Evolutionary conservation across 2,797 vertebrate genomes (phyloP), one percentile per base, ranked within the genome.

Genomic region (Sebastes melanostomus): DNA sequence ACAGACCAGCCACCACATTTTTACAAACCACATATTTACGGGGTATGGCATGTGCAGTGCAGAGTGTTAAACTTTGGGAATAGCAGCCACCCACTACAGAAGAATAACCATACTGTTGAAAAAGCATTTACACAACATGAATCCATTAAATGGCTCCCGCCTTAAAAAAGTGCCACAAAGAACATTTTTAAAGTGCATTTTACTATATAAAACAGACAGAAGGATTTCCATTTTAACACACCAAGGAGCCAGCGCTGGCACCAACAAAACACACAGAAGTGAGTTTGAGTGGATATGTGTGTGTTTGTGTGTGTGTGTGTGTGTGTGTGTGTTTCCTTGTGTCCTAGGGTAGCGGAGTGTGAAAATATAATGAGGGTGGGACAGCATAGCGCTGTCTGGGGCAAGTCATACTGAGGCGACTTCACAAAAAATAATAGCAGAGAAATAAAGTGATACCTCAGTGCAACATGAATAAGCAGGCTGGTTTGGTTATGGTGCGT

Each of bases 351-450:
- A 92, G 90, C 56, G 5, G 84, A 93, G 93, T 94, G 94, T 95
- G 94, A 95, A 95, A 94, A 95, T 94, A 95, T 95, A 95, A 95
- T 95, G 93, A 95, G 90, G 82, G 90, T 93, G 90, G 91, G 94
- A 94, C 88, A 71, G 83, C 70, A 61, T 81, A 60, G 82, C 75
- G 65, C 87, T 89, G 93, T 93, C 91, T 94, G 88, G 91, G 90
- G 85, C 88, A 80, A 91, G 83, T 89, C 87, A 87, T 76, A 93
- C 86, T 9, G 84, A 92, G 85, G 87, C 77, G 46, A 90, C 90
- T 87, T 84, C 85, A 88, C 85, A 86, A 82, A 89, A 84, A 89
- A 89, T 78, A 92, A 92, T 80, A 87, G 82, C 84, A 84, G 42
- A 72, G 70, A 88, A 90, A 91, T 82, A 91, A 86, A 92, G 77